Percentiles rank a stretch among this genome's conserved stretches.
phyloP scores from a whole-genome alignment of 2,888 invertebrate genomes.

The Agonopterix subpropinquella region DNA sequence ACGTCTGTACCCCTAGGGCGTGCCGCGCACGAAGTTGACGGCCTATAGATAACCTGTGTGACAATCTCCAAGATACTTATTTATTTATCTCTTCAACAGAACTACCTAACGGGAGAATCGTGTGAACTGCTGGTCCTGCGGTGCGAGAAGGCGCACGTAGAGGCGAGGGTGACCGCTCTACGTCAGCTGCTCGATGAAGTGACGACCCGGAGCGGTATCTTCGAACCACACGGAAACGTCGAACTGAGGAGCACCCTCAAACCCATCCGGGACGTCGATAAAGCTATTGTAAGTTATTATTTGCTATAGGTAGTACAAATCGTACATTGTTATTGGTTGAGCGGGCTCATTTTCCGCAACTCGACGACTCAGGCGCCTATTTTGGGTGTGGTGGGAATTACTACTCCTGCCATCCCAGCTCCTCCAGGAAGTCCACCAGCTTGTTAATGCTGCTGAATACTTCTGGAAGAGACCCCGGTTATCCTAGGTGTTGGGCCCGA shows the following conservation, averaged over 20 bases:
- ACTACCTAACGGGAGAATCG: conserved; percentile 27
- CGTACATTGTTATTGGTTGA: no score
- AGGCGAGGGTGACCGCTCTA: conserved; percentile 31
- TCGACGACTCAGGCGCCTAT: no score
- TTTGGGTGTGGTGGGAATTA: no score
- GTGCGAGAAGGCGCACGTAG: conserved; percentile 34
- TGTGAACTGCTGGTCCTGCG: conserved; percentile 47
- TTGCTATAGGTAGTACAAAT: no score
- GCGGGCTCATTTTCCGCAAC: no score
- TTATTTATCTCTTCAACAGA: conserved; percentile 6
- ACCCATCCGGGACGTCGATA: conserved; percentile 33
- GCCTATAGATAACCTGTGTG: neutral
- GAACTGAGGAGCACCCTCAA: conserved; percentile 4
- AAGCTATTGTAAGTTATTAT: conserved; percentile 39
- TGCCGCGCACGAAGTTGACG: no score
- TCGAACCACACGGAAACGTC: conserved; percentile 12
- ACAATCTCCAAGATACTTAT: neutral
- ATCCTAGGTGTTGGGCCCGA: no score
- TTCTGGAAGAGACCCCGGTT: no score
- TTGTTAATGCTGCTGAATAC: no score
- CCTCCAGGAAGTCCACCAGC: no score
- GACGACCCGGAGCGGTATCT: conserved; percentile 24
- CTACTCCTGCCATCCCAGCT: no score
- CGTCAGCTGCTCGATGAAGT: conserved; percentile 27
- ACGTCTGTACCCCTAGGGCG: no score